Base-by-base conservation (phyloP, 2,113 vertebrate species). In the Syrmaticus mikado region DNA sequence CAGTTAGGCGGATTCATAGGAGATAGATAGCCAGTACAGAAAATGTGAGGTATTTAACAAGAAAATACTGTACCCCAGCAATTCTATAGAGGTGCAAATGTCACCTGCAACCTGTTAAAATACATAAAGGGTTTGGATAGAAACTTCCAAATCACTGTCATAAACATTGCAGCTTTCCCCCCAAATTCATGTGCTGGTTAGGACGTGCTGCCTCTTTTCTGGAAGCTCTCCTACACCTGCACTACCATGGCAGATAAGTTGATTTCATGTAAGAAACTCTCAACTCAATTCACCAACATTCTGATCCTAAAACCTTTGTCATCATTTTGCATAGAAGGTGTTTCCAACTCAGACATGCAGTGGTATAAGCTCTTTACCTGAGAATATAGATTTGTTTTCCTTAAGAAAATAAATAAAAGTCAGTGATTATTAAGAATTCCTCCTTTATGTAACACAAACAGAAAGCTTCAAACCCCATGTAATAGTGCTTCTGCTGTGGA, bases 131-230 rank as follows among this genome's bases (percentile, higher is more conserved):
- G 55, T 50, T 89, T 34, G 19, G 27, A 25, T 1, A 70, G 2
- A 34, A 80, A 66, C 19, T 48, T 77, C 17, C 18, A 27, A n/a
- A 75, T 66, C 2, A 22, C 15, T 74, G 5, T 5, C 14, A n/a
- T 25, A 64, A 60, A 11, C 4, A 1, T 8, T 79, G n/a, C 5
- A 3, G 32, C 68, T 79, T 15, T 2, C 2, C 5, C 11, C 2
- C 22, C 2, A 2, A 6, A 30, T 8, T 60, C 27, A 80, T 38
- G 50, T 61, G 13, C 55, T 65, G 27, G 13, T 55, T 13, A 55
- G 32, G 40, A 46, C 13, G 16, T 3, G 6, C 41, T 73, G 34
- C 20, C 27, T 74, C 19, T 21, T 30, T 70, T 61, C 75, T 24
- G 0, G 40, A 61, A 71, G 18, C 9, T 48, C 21, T 40, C 11